Base-by-base conservation (phyloP, 2,797 vertebrate genomes). In the Neomorphus geoffroyi region DNA sequence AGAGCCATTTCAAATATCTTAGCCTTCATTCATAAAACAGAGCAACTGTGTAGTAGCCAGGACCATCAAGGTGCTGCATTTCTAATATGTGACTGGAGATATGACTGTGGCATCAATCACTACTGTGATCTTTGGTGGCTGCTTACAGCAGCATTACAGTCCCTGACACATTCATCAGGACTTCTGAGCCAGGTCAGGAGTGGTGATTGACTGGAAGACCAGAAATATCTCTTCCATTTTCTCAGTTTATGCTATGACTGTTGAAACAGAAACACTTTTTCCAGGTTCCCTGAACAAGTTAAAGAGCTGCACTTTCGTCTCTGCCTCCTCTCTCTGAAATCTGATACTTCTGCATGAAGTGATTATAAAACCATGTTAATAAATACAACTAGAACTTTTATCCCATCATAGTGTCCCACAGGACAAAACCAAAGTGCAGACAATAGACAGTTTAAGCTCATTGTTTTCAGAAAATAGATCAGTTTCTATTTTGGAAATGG, bases 381-480 rank as follows among this genome's bases (percentile, higher is more conserved):
- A 67, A 83, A 91, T 90, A 93, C 90, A 89, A 60, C 3, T 33
- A 86, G 73, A 23, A 57, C 79, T 93, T 96, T 91, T 66, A 86
- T 90, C 66, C 77, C 46, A 26, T 60, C 72, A 33, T 51, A 80
- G 50, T 33, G n/a, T 69, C 74, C 46, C 67, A 71, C 64, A 94
- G 72, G 61, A 85, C 74, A 93, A 60, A 88, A 92, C 33, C 18
- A 13, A 90, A 87, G 28, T 6, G 1, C 53, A 82, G 78, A 94
- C 78, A 96, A 89, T 78, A 46, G 74, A 80, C 32, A 78, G 26
- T 18, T 94, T 85, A 78, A 90, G 28, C 32, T 43, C 65, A 92
- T 87, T 94, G 71, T 94, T 94, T 94, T 80, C 81, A 90, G 65
- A 48, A 9, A 87, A 92, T 71, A 91, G 92, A 94, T 82, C 53